These are phyloP conservation scores for Mesorhabditis belari DNA, from an alignment of 2,888 invertebrate genomes.

Conservation along the genomic window DNA sequence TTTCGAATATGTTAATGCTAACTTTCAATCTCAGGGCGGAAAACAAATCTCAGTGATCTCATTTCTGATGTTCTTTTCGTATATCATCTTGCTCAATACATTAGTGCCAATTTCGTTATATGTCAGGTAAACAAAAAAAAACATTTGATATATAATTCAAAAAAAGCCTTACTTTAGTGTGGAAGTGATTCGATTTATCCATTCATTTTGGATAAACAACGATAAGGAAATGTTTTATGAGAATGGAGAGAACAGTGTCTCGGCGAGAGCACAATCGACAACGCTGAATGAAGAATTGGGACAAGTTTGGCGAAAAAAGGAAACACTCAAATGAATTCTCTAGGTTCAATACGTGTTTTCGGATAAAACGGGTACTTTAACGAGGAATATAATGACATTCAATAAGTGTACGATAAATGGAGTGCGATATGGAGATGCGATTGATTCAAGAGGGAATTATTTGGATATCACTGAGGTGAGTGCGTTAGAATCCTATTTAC, in stretches of 20 bases:
- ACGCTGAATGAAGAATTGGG: slow-evolving; percentile 80
- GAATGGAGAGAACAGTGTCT: slow-evolving; percentile 39
- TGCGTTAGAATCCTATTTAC: too few relatives aligned
- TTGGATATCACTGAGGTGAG: slow-evolving; percentile 41
- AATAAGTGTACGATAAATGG: slow-evolving; percentile 96
- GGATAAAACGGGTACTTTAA: slow-evolving; percentile 96
- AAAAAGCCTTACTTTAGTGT: slow-evolving; percentile 57
- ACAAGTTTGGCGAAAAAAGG: too few relatives aligned
- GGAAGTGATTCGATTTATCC: slow-evolving; percentile 89
- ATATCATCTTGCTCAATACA: slow-evolving; percentile 97
- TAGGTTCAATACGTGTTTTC: slow-evolving; percentile 99
- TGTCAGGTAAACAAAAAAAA: slow-evolving; percentile 68
- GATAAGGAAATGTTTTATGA: slow-evolving; percentile 93
- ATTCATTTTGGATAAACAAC: slow-evolving; percentile 98
- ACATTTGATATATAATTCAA: neutral
- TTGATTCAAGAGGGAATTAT: slow-evolving; percentile 39
- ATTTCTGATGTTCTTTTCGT: slow-evolving; percentile 94
- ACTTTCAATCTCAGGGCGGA: slow-evolving; percentile 11
- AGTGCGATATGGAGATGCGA: slow-evolving; percentile 72
- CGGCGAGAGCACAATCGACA: slow-evolving; percentile 78
- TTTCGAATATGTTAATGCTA: slow-evolving; percentile 24
- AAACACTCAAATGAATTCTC: slow-evolving; percentile 57
- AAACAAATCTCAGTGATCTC: slow-evolving; percentile 70
- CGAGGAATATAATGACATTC: slow-evolving; percentile 99
- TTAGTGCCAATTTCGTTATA: slow-evolving; percentile 99